Conservation (phyloP, 2,113 vertebrate genomes). For the Gymnarchus niloticus region DNA sequence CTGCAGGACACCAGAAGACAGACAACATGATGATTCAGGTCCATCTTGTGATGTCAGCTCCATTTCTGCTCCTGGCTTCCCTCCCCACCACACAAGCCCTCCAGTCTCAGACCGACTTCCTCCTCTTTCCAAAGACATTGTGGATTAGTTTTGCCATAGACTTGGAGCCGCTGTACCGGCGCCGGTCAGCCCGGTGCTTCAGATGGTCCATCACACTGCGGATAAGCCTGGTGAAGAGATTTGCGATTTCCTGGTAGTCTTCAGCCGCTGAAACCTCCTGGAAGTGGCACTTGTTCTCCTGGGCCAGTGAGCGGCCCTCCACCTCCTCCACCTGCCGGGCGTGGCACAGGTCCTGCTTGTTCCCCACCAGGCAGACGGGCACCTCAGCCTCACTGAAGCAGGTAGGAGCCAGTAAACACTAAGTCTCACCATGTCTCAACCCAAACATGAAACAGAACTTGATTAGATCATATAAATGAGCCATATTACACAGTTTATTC, state of each 20-base stretch:
- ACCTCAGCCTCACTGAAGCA: constrained; percentile 52
- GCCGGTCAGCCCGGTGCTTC: constrained; percentile 56
- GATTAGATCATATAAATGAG: too few species aligned
- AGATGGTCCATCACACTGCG: constrained; percentile 62
- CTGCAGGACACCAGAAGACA: neutral
- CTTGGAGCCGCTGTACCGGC: constrained; percentile 67
- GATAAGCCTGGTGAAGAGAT: constrained; percentile 65
- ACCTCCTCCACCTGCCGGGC: constrained; percentile 62
- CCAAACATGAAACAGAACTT: too few species aligned
- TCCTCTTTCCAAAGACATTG: constrained; percentile 69
- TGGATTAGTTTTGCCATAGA: constrained; percentile 71
- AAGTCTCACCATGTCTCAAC: neutral
- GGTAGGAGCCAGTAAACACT: neutral
- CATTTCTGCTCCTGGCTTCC: neutral
- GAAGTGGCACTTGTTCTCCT: constrained; percentile 61
- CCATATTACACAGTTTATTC: too few species aligned
- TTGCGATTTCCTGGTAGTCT: constrained; percentile 63
- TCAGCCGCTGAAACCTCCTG: constrained; percentile 69
- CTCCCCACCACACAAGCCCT: neutral
- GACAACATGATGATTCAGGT: too few species aligned
- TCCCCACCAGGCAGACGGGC: constrained; percentile 63
- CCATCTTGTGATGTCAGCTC: neutral
- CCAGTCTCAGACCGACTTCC: constrained; percentile 61
- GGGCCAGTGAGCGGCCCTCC: constrained; percentile 57
- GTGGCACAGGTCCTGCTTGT: constrained; percentile 69